Evolutionary conservation across 2,888 invertebrate species (phyloP), one percentile per base, ranked within the genome.

Genomic region (Lycophotia porphyrea): DNA sequence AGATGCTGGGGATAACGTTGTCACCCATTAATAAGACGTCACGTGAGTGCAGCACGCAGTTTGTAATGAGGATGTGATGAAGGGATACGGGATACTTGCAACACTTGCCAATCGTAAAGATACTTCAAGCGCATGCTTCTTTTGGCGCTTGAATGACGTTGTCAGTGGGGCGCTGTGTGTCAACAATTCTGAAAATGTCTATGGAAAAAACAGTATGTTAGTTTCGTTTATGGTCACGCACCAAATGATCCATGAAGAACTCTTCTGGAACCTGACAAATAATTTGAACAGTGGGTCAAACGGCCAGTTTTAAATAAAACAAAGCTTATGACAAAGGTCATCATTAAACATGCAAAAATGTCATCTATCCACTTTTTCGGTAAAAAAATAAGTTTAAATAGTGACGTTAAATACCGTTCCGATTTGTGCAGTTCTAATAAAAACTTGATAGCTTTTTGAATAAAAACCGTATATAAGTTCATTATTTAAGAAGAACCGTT

Each of bases 1-100:
- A 90, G 91, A 91, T 91, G 86, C 82, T 80, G 66, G 76, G 79
- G 91, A 91, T 91, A 91, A 84, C 85, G 88, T 87, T 88, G 89
- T 89, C 85, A 72, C 75, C 85, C 87, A 90, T 90, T 89, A 87
- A 88, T 89, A 90, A 87, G 87, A 82, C 79, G 85, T 88, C 71
- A 82, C 78, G 73, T 82, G 84, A 81, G 73, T 73, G 73, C 44
- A 76, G 78, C 84, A 77, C 70, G 79, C 82, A 74, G 42, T 68
- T 81, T 79, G 84, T 85, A 82, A 76, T 79, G 86, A 76, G 80
- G 76, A 80, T 76, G 71, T 82, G 82, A 78, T 79, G 76, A 64
- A 71, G 70, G 67, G 71, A 72, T 80, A 81, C 60, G 61, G 21
- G 68, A 58, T 21, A 42, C 65, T 34, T 55, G 44, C 61, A 64